Evolutionary conservation across 2,113 vertebrate species (phyloP), one percentile per base, ranked within the genome.

Genomic region (Gopherus evgoodei): DNA sequence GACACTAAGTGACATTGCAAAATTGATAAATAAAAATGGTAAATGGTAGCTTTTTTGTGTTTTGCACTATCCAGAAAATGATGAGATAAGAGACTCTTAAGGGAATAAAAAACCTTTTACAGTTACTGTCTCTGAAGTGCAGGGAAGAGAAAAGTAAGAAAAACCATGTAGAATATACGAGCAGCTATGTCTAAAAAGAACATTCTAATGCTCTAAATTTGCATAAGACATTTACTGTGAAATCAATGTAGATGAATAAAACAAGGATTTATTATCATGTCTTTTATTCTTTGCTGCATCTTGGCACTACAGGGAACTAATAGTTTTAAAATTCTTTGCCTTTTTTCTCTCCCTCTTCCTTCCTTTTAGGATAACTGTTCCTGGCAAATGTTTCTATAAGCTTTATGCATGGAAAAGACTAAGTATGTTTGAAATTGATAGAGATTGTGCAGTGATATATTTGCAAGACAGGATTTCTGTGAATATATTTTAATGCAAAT

Each of bases 401-500:
- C 95, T 97, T 97, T 97, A 97, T 83, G 62, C 80, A 89, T 93
- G 81, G 88, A 96, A 91, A 92, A 96, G 88, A 91, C 65, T 82
- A 89, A 97, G 83, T 88, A 56, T 98, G 95, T 94, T 94, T 97
- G 94, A 97, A 98, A 98, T 93, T 98, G 97, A 97, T 97, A 97
- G 97, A 97, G 56, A 53, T 93, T 96, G 93, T 94, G 78, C 90
- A 97, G 88, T 96, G 83, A 90, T 91, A 84, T 93, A 84, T 93
- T 96, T 97, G 93, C 89, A 94, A 95, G 97, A 94, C 69, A 96
- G 91, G 87, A 54, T 94, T 96, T 94, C 84, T 91, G 84, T 91
- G 96, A 97, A 96, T 96, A 94, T 94, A 96, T 98, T 98, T 98
- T 97, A 96, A 97, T 96, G 86, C 59, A 97, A 97, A 98, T 96